Evolutionary conservation across 2,797 vertebrate species (phyloP), one percentile per base, ranked within the genome.

Genomic region (Thunnus albacares): DNA sequence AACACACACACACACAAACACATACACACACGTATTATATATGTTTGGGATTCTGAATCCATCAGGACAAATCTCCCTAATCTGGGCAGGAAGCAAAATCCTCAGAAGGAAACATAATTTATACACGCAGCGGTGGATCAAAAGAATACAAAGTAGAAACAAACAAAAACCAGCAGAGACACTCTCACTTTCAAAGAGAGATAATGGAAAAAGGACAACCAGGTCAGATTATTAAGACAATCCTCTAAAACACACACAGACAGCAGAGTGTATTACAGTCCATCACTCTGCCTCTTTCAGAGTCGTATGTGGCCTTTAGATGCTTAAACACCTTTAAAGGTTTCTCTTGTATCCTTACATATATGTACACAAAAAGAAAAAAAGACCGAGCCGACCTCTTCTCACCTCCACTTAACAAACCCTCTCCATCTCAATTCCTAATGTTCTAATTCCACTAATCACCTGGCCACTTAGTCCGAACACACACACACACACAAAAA

Each of bases 221-320:
- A 95, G 95, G 95, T 97, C 96, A 96, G 95, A 96, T 96, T 94
- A 96, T 95, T 92, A 94, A 95, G 90, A 93, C 95, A 96, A 96
- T 94, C 73, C 62, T 72, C 62, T 41, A 43, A 13, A 43, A 64
- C 43, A 51, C 47, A 49, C 65, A 66, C 41, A 43, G 53, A 51
- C 17, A 51, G 14, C 33, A 35, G 17, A 65, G 57, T 28, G 72
- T 55, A 52, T 69, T 47, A 62, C 18, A 61, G 30, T 61, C 41
- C 57, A 60, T 43, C 30, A 7, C 35, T 77, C 10, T 24, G 65
- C 35, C 53, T 76, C 66, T 63, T 61, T 33, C 28, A 52, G 47
- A 79, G 57, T 74, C 58, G 43, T 73, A 22, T 41, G 20, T 76
- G 47, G 73, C 75, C 63, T 86, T 82, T 63, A 14, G 49, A 28